Percentiles rank a stretch among this genome's conserved stretches.
Conservation (phyloP, 2,113 vertebrate species). For the Oreochromis tanganicae region DNA sequence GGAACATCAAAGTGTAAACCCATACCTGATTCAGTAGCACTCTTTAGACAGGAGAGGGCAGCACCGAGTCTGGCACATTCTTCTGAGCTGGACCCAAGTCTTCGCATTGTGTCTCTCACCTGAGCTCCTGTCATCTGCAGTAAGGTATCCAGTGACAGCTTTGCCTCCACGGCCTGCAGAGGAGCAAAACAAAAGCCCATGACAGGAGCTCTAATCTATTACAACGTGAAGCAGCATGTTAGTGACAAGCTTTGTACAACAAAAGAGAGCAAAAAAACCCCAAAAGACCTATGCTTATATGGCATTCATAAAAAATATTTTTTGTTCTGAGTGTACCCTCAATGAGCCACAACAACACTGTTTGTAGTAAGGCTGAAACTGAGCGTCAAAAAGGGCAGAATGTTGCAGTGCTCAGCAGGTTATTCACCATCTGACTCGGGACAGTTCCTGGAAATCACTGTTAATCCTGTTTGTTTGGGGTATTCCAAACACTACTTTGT, state of each 20-base stretch:
- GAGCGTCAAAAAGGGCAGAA: neutral
- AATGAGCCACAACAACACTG: neutral
- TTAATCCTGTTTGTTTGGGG: slow-evolving; percentile 19
- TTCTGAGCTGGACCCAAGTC: slow-evolving; percentile 84
- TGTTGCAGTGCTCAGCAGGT: neutral
- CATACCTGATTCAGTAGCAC: slow-evolving; percentile 85
- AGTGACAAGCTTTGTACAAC: neutral
- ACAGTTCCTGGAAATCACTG: slow-evolving; percentile 5
- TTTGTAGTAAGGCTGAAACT: neutral
- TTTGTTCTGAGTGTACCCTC: neutral
- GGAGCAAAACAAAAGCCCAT: neutral
- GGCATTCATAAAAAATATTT: neutral
- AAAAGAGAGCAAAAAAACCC: neutral
- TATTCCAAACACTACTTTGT: neutral
- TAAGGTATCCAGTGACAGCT: slow-evolving; percentile 89
- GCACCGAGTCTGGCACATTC: slow-evolving; percentile 87
- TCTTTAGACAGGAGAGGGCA: slow-evolving; percentile 88
- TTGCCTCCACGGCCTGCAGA: slow-evolving; percentile 81
- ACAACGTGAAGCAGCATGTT: neutral
- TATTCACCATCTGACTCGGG: neutral
- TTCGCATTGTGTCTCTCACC: slow-evolving; percentile 86
- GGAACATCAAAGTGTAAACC: neutral
- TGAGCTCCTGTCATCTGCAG: slow-evolving; percentile 90
- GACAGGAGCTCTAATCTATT: neutral
- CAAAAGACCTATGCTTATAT: neutral